Percentiles rank a stretch among this genome's conserved stretches.
phyloP scores from a whole-genome alignment of 2,797 vertebrate species.

The Xerus rutilus region DNA sequence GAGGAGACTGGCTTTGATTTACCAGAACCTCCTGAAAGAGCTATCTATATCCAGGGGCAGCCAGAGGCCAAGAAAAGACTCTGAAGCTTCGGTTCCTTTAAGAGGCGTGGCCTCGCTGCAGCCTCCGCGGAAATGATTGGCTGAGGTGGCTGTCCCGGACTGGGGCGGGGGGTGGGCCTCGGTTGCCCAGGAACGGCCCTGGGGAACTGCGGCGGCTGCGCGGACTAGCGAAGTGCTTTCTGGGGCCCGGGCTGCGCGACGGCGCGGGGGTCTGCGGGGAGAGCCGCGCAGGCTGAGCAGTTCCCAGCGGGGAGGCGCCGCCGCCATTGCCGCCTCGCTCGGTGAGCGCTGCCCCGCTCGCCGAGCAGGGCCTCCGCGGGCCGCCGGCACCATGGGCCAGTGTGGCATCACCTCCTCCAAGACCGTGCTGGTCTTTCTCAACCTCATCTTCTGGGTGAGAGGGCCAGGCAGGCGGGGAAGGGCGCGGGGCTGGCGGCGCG shows the following conservation, averaged over 20 bases:
- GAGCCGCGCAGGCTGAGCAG: background rate
- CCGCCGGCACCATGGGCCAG: constrained; percentile 92
- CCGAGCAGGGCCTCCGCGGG: constrained; percentile 66
- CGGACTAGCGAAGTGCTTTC: constrained; percentile 42
- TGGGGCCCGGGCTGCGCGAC: background rate
- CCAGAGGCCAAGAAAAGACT: background rate
- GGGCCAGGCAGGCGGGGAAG: background rate
- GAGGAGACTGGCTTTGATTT: background rate
- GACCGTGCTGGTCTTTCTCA: constrained; percentile 98
- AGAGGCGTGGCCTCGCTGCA: constrained; percentile 36
- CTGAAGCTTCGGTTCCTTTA: constrained; percentile 54
- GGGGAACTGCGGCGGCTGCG: constrained; percentile 68
- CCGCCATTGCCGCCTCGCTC: constrained; percentile 68
- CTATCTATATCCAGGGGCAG: background rate
- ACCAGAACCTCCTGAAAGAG: background rate
- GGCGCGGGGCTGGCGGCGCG: background rate
- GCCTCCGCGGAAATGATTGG: constrained; percentile 44
- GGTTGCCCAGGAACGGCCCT: constrained; percentile 63
- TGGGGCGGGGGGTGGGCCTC: background rate
- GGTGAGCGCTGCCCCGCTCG: constrained; percentile 61
- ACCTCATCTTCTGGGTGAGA: constrained; percentile 99
- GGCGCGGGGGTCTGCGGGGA: constrained; percentile 1
- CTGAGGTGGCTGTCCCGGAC: background rate
- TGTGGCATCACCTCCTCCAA: constrained; percentile 99
- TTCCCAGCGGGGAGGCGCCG: constrained; percentile 18